Evolutionary conservation across 2,113 vertebrate species (phyloP).

Genomic region (Cryptomyrus ogoouensis): DNA sequence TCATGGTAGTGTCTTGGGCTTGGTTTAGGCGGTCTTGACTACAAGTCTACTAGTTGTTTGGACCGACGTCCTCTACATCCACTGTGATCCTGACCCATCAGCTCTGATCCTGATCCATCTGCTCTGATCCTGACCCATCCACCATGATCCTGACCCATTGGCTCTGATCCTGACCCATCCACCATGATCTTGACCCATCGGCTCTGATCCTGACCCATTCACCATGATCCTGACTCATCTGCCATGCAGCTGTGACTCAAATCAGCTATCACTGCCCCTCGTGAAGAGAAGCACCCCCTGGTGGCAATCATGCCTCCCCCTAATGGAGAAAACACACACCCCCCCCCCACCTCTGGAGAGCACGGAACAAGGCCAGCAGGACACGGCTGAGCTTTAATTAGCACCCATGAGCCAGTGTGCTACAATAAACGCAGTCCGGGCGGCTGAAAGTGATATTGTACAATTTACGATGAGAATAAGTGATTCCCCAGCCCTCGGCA

Average conservation of each 20-base stretch:
- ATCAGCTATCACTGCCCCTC: neutral
- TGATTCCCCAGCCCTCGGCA: constrained; percentile 70
- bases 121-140: no score
- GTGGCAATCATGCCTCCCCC: constrained; percentile 36
- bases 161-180: no score
- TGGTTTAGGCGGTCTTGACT: no score
- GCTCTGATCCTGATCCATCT: no score
- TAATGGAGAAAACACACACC: constrained; percentile 43
- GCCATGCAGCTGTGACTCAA: neutral
- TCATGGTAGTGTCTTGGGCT: no score
- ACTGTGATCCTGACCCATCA: neutral
- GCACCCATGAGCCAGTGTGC: constrained; percentile 64
- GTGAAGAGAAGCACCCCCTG: neutral
- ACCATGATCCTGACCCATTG: no score
- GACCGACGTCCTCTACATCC: neutral
- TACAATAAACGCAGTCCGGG: constrained; percentile 55
- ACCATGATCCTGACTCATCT: neutral
- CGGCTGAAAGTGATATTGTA: constrained; percentile 54
- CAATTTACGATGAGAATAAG: constrained; percentile 65
- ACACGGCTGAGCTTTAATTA: constrained; percentile 69
- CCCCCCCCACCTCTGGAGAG: constrained; percentile 10
- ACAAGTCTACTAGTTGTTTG: no score
- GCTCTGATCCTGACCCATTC: neutral
- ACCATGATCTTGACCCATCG: no score
- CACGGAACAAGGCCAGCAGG: constrained; percentile 28